Evolutionary conservation across 2,888 invertebrate species (phyloP).

Genomic region (Amphipyra tragopoginis): DNA sequence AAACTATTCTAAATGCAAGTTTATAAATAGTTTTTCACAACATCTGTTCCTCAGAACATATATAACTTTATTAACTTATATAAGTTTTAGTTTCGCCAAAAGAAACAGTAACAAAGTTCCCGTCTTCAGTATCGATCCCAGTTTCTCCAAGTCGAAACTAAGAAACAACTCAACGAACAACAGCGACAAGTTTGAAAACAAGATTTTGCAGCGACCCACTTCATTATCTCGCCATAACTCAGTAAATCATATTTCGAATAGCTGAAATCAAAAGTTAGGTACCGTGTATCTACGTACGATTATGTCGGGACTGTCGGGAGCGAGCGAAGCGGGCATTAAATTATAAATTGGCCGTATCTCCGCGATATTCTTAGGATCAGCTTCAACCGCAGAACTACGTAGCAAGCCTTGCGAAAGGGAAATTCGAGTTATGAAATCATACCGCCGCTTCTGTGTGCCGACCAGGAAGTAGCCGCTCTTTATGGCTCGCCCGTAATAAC

Average conservation of each 20-base stretch:
- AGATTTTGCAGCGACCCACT: constrained; percentile 54
- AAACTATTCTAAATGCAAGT: neutral
- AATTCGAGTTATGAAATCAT: constrained; percentile 86
- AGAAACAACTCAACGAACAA: constrained; percentile 29
- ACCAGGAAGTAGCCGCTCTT: constrained; percentile 76
- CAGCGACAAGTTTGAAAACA: constrained; percentile 52
- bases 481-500: constrained; percentile 76
- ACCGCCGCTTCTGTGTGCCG: constrained; percentile 74
- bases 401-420: constrained; percentile 78
- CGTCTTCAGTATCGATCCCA: constrained; percentile 38
- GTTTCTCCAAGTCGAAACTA: constrained; percentile 34
- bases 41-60: neutral
- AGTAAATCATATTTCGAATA: constrained; percentile 52
- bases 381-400: constrained; percentile 61
- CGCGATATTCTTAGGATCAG: constrained; percentile 64
- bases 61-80: neutral
- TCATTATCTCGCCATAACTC: constrained; percentile 51
- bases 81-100: constrained; percentile 18
- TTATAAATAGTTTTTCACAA: neutral
- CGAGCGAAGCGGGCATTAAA: constrained; percentile 58
- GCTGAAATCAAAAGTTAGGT: constrained; percentile 61
- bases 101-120: constrained; percentile 59
- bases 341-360: constrained; percentile 66
- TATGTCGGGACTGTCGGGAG: constrained; percentile 50
- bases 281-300: constrained; percentile 36